phyloP scores from a whole-genome alignment of 2,113 vertebrate genomes.

The Strix uralensis region DNA sequence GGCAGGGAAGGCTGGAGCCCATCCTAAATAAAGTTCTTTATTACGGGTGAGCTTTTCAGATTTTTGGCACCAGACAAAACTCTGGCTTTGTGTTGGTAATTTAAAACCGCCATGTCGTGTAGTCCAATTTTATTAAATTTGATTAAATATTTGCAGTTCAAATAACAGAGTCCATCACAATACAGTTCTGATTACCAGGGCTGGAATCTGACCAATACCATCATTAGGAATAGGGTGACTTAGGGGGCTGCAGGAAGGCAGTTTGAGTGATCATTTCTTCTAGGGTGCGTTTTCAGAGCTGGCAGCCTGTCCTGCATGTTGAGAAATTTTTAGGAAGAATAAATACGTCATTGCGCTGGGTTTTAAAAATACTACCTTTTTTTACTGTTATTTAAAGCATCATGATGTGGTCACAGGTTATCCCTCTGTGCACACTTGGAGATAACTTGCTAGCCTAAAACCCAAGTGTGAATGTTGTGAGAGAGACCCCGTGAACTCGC shows the following conservation, averaged over 20 bases:
- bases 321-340: background rate
- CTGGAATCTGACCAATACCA: background rate
- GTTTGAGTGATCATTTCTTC: background rate
- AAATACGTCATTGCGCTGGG: background rate
- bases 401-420: background rate
- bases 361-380: background rate
- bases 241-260: background rate
- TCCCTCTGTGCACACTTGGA: background rate
- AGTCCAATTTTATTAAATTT: conserved; percentile 45
- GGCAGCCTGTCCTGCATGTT: accelerated
- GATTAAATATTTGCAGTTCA: conserved; percentile 39
- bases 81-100: conserved; percentile 33
- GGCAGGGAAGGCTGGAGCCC: conserved; percentile 51
- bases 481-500: background rate
- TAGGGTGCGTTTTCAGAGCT: background rate
- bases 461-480: background rate
- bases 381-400: background rate
- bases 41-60: conserved; percentile 32
- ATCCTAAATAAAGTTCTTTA: conserved; percentile 62
- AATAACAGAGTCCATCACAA: background rate
- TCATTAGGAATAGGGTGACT: background rate
- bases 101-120: background rate
- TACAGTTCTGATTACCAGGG: background rate
- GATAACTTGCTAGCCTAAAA: background rate
- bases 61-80: conserved; percentile 29